These are phyloP conservation scores for Napeogenes sylphis DNA, from an alignment of 2,888 invertebrate species.

Conservation along the genomic window DNA sequence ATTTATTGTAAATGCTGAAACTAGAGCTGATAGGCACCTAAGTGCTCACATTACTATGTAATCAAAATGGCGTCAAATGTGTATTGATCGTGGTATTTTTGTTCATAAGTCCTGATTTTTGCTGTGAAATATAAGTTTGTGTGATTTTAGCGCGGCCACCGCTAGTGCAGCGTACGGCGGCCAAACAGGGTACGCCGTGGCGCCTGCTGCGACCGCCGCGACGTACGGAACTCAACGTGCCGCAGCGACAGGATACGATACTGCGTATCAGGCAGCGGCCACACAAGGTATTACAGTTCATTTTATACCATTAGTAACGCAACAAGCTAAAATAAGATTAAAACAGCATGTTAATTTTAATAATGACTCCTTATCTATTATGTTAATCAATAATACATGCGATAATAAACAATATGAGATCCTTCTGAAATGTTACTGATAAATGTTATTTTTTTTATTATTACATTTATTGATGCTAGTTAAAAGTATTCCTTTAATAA, in stretches of 20 bases:
- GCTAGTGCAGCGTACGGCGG: slow-evolving; percentile 90
- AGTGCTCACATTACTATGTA: slow-evolving; percentile 56
- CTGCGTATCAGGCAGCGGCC: slow-evolving; percentile 89
- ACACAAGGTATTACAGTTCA: slow-evolving; percentile 77
- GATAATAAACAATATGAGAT: slow-evolving; percentile 9
- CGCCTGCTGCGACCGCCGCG: slow-evolving; percentile 88
- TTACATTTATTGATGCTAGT: no score
- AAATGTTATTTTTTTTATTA: no score
- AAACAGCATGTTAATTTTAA: neutral
- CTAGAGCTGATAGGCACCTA: slow-evolving; percentile 44
- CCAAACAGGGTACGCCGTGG: slow-evolving; percentile 90
- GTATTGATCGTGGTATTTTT: slow-evolving; percentile 57
- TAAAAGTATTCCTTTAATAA: no score
- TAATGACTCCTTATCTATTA: no score
- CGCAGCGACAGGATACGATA: slow-evolving; percentile 88
- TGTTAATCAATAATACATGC: no score
- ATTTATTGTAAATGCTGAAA: slow-evolving; percentile 23
- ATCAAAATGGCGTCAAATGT: slow-evolving; percentile 71
- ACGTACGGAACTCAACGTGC: slow-evolving; percentile 90
- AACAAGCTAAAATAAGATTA: neutral
- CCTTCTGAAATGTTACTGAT: neutral
- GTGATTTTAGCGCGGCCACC: slow-evolving; percentile 79
- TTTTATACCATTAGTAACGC: neutral
- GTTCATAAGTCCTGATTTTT: slow-evolving; percentile 32
- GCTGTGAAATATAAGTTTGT: slow-evolving; percentile 31